Percentiles rank a stretch among this genome's conserved stretches.
phyloP scores from a whole-genome alignment of 2,797 vertebrate species.

The Poecilia wingei region DNA sequence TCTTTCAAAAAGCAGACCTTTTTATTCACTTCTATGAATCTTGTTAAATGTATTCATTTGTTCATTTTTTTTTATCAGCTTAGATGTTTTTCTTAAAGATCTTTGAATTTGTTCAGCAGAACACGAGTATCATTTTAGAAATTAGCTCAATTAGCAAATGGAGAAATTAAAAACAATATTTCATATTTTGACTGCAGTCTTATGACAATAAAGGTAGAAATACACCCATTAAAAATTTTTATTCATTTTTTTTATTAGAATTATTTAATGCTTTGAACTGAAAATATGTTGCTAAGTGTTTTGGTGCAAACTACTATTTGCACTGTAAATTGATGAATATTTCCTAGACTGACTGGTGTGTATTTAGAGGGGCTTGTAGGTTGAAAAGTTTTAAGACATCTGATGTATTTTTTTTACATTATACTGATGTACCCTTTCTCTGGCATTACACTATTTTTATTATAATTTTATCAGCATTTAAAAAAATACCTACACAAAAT shows the following conservation, averaged over 20 bases:
- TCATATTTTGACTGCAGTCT: background rate
- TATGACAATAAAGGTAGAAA: background rate
- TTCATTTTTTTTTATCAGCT: background rate
- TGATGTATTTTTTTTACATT: background rate
- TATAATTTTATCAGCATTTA: background rate
- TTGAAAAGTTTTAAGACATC: background rate
- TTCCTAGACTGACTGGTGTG: background rate
- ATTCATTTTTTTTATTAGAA: background rate
- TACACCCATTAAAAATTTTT: background rate
- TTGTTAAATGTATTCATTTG: background rate
- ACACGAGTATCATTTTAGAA: background rate
- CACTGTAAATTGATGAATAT: background rate
- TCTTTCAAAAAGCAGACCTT: background rate
- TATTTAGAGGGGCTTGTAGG: background rate
- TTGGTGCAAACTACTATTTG: background rate
- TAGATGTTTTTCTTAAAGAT: background rate
- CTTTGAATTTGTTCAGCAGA: background rate
- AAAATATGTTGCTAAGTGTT: background rate
- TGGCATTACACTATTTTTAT: background rate
- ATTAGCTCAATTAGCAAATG: background rate
- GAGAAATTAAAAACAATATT: background rate
- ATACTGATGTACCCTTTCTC: background rate
- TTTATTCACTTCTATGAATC: background rate
- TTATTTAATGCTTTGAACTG: background rate
- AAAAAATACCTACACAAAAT: background rate